These are phyloP conservation scores for Styela clava DNA, from an alignment of 23 tunicate genomes.

Conservation along the genomic window DNA sequence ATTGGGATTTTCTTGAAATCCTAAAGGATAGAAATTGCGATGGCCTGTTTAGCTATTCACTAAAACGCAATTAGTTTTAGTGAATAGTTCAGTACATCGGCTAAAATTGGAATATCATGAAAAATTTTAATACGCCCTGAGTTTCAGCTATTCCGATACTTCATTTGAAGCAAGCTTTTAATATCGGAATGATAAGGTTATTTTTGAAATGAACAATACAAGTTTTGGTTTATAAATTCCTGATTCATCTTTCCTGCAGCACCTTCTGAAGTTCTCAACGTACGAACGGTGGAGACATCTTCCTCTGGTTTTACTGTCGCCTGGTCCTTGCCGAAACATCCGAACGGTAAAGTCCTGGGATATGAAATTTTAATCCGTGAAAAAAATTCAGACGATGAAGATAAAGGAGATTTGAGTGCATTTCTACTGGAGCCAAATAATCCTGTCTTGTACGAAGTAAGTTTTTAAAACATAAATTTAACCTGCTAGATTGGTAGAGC, in stretches of 20 bases:
- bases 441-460: not conserved
- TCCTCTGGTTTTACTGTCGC: constrained; percentile 14
- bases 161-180: not conserved
- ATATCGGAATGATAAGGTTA: not conserved
- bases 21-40: no score
- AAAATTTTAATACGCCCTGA: no score
- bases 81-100: no score
- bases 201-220: not conserved
- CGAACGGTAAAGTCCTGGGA: constrained; percentile 41
- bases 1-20: no score
- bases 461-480: no score
- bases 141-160: no score
- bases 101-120: no score
- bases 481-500: no score
- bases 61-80: no score
- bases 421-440: not conserved
- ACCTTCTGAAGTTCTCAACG: constrained; percentile 21
- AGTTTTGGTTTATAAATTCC: not conserved
- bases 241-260: not conserved
- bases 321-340: constrained; percentile 32
- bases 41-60: no score
- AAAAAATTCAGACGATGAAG: not conserved
- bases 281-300: not conserved
- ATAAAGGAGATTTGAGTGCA: constrained; percentile 2
- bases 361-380: constrained; percentile 32